Evolutionary conservation across 2,888 invertebrate species (phyloP).

Genomic region (Epistrophella euchroma): DNA sequence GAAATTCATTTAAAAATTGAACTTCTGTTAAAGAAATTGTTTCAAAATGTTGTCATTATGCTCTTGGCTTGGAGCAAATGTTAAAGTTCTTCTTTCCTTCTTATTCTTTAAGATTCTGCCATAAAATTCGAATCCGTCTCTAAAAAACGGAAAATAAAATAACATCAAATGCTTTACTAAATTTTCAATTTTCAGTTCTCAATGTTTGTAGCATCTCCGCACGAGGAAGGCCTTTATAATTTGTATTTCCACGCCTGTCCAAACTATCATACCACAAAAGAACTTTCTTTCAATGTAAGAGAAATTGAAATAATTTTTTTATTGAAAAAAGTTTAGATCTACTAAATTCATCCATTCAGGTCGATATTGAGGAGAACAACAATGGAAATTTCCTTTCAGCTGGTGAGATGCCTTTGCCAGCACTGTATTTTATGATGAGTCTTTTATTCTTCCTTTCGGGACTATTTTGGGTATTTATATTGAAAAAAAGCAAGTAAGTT

Average conservation of each 20-base stretch:
- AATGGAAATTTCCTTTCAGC: conserved; percentile 95
- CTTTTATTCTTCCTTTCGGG: conserved; percentile 95
- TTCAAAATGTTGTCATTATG: too few relatives aligned
- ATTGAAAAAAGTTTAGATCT: background rate
- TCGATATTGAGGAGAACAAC: conserved; percentile 94
- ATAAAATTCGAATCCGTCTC: too few relatives aligned
- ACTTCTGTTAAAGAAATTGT: too few relatives aligned
- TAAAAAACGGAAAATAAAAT: background rate
- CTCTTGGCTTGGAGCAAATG: too few relatives aligned
- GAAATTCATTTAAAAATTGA: too few relatives aligned
- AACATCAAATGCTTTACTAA: background rate
- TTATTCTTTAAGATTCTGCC: too few relatives aligned
- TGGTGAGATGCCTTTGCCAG: conserved; percentile 97
- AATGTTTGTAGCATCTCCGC: conserved; percentile 89
- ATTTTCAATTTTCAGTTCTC: conserved; percentile 87
- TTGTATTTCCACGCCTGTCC: conserved; percentile 98
- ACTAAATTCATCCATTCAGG: conserved; percentile 84
- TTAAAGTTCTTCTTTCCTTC: too few relatives aligned
- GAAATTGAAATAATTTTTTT: too few relatives aligned
- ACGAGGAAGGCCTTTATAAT: conserved; percentile 96
- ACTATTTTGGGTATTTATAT: conserved; percentile 95
- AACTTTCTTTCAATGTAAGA: conserved; percentile 88
- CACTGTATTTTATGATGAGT: conserved; percentile 96
- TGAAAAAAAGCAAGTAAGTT: conserved; percentile 89
- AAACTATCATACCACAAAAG: conserved; percentile 85